Percentiles rank a stretch among this genome's conserved stretches.
phyloP scores from a whole-genome alignment of 2,888 invertebrate genomes.

The Scrobipalpa atriplicella region DNA sequence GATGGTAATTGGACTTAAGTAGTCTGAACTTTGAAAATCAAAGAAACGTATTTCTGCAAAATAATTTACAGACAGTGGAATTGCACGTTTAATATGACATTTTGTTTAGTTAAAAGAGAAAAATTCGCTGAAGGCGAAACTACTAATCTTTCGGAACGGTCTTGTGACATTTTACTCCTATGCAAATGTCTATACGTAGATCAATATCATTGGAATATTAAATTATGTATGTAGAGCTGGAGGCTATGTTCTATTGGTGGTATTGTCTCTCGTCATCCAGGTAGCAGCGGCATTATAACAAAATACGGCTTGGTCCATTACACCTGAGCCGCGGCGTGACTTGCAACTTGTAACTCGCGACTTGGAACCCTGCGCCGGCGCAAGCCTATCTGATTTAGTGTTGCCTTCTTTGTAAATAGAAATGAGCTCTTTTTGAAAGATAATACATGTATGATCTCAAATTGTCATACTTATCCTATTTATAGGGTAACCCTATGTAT shows the following conservation, averaged over 20 bases:
- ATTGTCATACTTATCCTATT: too few relatives aligned
- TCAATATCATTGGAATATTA: constrained; percentile 15
- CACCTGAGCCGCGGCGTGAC: constrained; percentile 57
- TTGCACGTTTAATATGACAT: not conserved
- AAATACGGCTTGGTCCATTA: constrained; percentile 46
- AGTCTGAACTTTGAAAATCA: constrained; percentile 22
- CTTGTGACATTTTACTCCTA: constrained; percentile 1
- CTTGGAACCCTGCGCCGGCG: constrained; percentile 48
- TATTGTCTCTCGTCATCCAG: constrained; percentile 46
- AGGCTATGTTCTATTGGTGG: constrained; percentile 20
- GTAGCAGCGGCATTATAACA: constrained; percentile 48
- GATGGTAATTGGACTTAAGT: constrained; percentile 26
- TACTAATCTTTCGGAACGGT: not conserved
- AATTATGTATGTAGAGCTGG: constrained; percentile 25
- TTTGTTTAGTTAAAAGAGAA: constrained; percentile 4
- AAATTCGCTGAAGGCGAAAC: not conserved
- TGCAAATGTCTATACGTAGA: not conserved
- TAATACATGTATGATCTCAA: too few relatives aligned
- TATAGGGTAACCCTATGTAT: too few relatives aligned
- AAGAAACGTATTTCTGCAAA: constrained; percentile 21
- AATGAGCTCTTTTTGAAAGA: not conserved
- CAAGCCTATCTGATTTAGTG: constrained; percentile 28
- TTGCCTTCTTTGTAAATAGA: not conserved
- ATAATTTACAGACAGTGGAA: not conserved
- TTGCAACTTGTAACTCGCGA: constrained; percentile 39